Base-by-base conservation (phyloP, 2,797 vertebrate species). In the Neoniphon sammara region DNA sequence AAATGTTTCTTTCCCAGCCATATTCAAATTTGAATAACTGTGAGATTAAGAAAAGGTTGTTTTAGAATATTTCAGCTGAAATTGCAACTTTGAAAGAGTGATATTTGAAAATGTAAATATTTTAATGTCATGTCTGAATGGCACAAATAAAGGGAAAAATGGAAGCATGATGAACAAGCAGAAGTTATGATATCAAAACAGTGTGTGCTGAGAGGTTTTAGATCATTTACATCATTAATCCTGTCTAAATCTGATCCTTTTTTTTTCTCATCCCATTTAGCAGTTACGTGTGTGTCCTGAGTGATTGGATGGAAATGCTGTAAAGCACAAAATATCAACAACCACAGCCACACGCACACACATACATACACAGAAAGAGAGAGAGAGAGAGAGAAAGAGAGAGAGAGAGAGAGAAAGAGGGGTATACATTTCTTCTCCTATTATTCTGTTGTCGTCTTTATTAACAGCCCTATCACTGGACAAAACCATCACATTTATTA, bases 201-300 rank as follows among this genome's bases (percentile, higher is more conserved):
- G 46, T 54, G 47, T 52, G 62, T 12, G 54, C 50, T 60, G 61
- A 62, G 71, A 46, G 44, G 36, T 7, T 73, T 74, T 67, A 74
- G 56, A 62, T 72, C n/a, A n/a, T n/a, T n/a, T 54, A 74, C 66
- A 68, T 49, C 57, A 64, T 75, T 78, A 82, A 83, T 83, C 77
- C 68, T 42, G 20, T 65, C 63, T 77, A 44, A 77, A 50, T 73
- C 71, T 53, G 78, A 81, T 81, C 72, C 61, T 76, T 59, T 55
- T 23, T 70, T 36, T 57, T 27, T 21, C n/a, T 65, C 34, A 52
- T 63, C 34, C 47, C 65, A 34, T 63, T 70, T 34, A 39, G 61
- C 1, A 1, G 50, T 49, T 7, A 27, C 17, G 62, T 57, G 72
- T 15, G 3, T 64, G n/a, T n/a, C 39, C 39, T 60, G 23, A 64